phyloP scores from a whole-genome alignment of 2,888 invertebrate genomes.

The Scaptomyza cyrtandrae region DNA sequence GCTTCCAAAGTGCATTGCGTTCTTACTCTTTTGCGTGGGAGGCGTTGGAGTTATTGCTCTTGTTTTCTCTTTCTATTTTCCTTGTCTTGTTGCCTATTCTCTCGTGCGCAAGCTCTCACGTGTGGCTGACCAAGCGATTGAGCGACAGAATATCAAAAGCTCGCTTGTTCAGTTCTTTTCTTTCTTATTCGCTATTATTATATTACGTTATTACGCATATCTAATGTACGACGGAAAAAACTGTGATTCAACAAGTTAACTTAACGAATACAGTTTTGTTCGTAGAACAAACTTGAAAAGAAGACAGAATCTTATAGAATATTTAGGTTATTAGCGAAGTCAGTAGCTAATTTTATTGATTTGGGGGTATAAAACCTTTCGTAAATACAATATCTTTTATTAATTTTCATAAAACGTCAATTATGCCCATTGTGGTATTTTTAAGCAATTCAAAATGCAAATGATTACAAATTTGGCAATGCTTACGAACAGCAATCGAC shows the following conservation, averaged over 20 bases:
- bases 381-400: background rate
- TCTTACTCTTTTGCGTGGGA: slow-evolving; percentile 61
- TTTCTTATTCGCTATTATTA: slow-evolving; percentile 23
- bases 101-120: slow-evolving; percentile 70
- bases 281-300: background rate
- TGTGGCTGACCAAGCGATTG: slow-evolving; percentile 30
- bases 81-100: slow-evolving; percentile 29
- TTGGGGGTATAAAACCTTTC: background rate
- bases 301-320: background rate
- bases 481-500: slow-evolving; percentile 53
- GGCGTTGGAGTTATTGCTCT: slow-evolving; percentile 24
- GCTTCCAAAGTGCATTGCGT: slow-evolving; percentile 75
- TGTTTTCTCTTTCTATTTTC: slow-evolving; percentile 27
- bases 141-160: slow-evolving; percentile 12
- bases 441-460: slow-evolving; percentile 60
- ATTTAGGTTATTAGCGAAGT: background rate
- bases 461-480: slow-evolving; percentile 63
- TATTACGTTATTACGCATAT: slow-evolving; percentile 39
- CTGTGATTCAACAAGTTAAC: background rate
- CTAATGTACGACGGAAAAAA: slow-evolving; percentile 9
- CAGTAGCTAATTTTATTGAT: background rate
- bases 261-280: background rate
- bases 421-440: slow-evolving; percentile 8
- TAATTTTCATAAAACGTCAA: background rate
- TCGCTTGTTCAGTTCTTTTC: slow-evolving; percentile 3